phyloP scores from a whole-genome alignment of 2,888 invertebrate genomes.

The Tolmerus cingulatus region DNA sequence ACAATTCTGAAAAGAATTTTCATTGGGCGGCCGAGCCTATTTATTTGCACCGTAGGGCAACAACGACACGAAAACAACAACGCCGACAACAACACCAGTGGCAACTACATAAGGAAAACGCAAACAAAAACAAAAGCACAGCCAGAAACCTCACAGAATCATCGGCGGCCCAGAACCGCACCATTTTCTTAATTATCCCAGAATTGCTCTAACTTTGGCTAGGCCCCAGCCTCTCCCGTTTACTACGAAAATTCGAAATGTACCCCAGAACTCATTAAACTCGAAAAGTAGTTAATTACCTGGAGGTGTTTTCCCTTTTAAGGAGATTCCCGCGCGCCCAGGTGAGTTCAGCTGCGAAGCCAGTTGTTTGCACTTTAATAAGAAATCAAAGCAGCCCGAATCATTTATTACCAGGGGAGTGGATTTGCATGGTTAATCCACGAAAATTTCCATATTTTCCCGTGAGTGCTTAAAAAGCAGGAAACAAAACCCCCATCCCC shows the following conservation, averaged over 20 bases:
- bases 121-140: not conserved
- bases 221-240: not conserved
- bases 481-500: not conserved
- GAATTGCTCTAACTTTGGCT: not conserved
- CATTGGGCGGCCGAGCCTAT: not conserved
- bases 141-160: not conserved
- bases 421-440: not conserved
- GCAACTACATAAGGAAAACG: not conserved
- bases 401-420: not conserved
- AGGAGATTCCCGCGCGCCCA: not conserved
- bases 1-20: not conserved
- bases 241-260: not conserved
- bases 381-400: not conserved
- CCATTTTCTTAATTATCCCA: not conserved
- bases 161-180: not conserved
- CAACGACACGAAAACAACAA: not conserved
- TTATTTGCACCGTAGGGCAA: not conserved
- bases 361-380: not conserved
- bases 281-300: constrained; percentile 17
- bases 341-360: not conserved
- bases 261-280: constrained; percentile 3
- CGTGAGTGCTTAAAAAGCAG: not conserved
- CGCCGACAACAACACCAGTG: not conserved
- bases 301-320: constrained; percentile 10
- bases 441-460: not conserved